Conservation (phyloP, 1,140 invertebrate species). For the Drosophila arawakana region DNA sequence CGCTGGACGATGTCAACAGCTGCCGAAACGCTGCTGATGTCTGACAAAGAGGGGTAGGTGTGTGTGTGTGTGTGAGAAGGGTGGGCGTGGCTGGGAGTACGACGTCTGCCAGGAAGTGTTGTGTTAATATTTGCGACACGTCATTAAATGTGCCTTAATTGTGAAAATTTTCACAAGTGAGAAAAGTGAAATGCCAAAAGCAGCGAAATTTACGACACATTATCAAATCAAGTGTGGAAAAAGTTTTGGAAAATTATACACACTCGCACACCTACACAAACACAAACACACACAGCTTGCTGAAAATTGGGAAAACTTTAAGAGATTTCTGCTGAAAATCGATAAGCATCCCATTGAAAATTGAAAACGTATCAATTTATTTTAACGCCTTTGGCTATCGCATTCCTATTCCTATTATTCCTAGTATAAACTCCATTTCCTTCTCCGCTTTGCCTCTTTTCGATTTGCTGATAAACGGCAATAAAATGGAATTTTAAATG, state of each 20-base stretch:
- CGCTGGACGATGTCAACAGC: slow-evolving; percentile 72
- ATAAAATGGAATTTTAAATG: slow-evolving; percentile 81
- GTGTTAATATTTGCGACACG: slow-evolving; percentile 77
- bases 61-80: not conserved
- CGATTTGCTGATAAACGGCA: slow-evolving; percentile 63
- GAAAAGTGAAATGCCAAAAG: slow-evolving; percentile 58
- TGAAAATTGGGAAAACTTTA: slow-evolving; percentile 8
- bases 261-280: not conserved
- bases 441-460: slow-evolving; percentile 22
- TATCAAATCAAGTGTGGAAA: slow-evolving; percentile 73
- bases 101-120: slow-evolving; percentile 51
- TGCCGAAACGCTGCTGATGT: slow-evolving; percentile 26
- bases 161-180: slow-evolving; percentile 64
- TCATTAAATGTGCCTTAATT: slow-evolving; percentile 80
- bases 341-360: slow-evolving; percentile 19
- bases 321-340: slow-evolving; percentile 22
- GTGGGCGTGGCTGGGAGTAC: slow-evolving; percentile 2
- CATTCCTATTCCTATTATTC: slow-evolving; percentile 7
- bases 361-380: slow-evolving; percentile 69
- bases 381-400: slow-evolving; percentile 56
- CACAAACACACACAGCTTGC: slow-evolving; percentile 27
- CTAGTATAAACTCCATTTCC: slow-evolving; percentile 17
- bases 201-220: slow-evolving; percentile 71
- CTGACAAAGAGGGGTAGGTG: slow-evolving; percentile 3
- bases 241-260: slow-evolving; percentile 38